Evolutionary conservation across 2,888 invertebrate species (phyloP), one percentile per base, ranked within the genome.

Genomic region (Sipunculus nudus): DNA sequence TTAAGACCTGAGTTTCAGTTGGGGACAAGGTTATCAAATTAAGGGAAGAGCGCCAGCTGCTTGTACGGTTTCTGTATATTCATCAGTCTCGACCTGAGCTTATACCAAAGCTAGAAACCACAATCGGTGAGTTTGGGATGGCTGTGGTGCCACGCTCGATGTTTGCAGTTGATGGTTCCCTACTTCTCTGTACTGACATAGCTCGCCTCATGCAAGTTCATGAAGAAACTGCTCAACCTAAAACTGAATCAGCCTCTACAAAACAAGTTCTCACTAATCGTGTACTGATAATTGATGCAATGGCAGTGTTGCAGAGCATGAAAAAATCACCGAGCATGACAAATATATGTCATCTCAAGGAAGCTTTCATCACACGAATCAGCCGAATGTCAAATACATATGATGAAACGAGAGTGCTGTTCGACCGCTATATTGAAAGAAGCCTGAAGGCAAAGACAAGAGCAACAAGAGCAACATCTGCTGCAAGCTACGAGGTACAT

Each of bases 241-340:
- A n/a, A n/a, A n/a, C n/a, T n/a, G n/a, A n/a, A n/a, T n/a, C n/a
- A n/a, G n/a, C n/a, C n/a, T n/a, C n/a, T n/a, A n/a, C n/a, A n/a
- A n/a, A n/a, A n/a, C n/a, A n/a, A n/a, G n/a, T n/a, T n/a, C n/a
- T n/a, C n/a, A n/a, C n/a, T n/a, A n/a, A n/a, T n/a, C n/a, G n/a
- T n/a, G n/a, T n/a, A n/a, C n/a, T n/a, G n/a, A n/a, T n/a, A n/a
- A n/a, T n/a, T n/a, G 54, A 60, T 39, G 60, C 47, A 28, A 55
- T 60, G 60, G 60, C 48, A 26, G 60, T 60, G 21, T 49, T n/a
- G n/a, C 60, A 60, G 28, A 48, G 55, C 21, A 47, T 57, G 57
- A 49, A 49, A n/a, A 53, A 53, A 31, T 45, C 53, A 43, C 43
- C 31, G 21, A 29, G 19, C 19, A 45, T 45, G 43, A 16, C 13